These are phyloP conservation scores for Tineola bisselliella DNA, from an alignment of 2,888 invertebrate genomes.

Conservation along the genomic window DNA sequence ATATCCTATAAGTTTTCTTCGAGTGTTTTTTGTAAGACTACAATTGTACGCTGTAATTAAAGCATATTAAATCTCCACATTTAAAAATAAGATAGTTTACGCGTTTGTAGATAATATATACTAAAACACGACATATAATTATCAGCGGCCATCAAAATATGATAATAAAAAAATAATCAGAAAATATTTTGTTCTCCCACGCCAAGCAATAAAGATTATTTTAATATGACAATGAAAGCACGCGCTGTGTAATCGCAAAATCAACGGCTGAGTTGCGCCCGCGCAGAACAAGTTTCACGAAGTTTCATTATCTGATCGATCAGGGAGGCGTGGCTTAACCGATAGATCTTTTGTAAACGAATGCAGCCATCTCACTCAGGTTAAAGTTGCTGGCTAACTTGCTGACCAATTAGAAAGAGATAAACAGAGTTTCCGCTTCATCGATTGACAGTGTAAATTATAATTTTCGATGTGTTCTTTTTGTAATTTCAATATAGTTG, in stretches of 20 bases:
- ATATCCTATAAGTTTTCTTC: no score
- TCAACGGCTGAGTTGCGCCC: slow-evolving; percentile 21
- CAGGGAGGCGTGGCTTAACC: slow-evolving; percentile 44
- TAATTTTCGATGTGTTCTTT: slow-evolving; percentile 10
- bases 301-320: slow-evolving; percentile 55
- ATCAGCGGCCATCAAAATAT: slow-evolving; percentile 6
- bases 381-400: neutral
- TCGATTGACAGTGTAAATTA: slow-evolving; percentile 20
- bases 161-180: slow-evolving; percentile 17
- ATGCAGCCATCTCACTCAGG: slow-evolving; percentile 28
- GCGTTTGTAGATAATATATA: neutral
- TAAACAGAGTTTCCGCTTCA: slow-evolving; percentile 36
- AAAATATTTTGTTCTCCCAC: slow-evolving; percentile 42
- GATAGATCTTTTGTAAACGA: slow-evolving; percentile 21
- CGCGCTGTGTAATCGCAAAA: slow-evolving; percentile 33
- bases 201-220: slow-evolving; percentile 57
- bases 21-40: no score
- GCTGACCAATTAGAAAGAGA: slow-evolving; percentile 28
- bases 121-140: neutral
- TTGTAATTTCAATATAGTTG: slow-evolving; percentile 4
- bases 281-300: slow-evolving; percentile 30
- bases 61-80: no score
- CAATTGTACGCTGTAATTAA: no score
- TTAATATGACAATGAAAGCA: slow-evolving; percentile 46
- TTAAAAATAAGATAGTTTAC: no score